A percentile compares a stretch with the other conserved stretches of the same genome.
Evolutionary conservation across 2,113 vertebrate genomes (phyloP).

Genomic region (Dicaeum eximium): DNA sequence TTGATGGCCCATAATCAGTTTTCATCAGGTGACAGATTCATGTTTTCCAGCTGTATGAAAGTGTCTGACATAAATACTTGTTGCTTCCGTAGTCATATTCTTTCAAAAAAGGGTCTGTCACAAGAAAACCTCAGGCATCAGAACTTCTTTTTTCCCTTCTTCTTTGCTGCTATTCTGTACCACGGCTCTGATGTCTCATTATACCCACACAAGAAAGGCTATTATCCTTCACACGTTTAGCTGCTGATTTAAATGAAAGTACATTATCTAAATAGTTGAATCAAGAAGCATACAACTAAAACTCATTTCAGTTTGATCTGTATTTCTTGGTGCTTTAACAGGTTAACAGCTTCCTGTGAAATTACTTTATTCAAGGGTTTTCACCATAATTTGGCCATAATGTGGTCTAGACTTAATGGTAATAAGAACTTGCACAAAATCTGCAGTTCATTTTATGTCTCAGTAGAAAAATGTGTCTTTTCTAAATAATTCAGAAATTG

Average conservation of each 20-base stretch:
- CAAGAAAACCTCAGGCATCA: not conserved
- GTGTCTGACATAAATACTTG: constrained; percentile 28
- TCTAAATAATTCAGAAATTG: constrained; percentile 35
- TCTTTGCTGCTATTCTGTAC: not conserved
- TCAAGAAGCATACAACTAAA: constrained; percentile 57
- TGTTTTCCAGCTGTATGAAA: not conserved
- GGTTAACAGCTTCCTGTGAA: constrained; percentile 63
- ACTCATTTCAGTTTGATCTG: constrained; percentile 62
- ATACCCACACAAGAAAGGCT: constrained; percentile 43
- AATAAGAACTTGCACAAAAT: constrained; percentile 54
- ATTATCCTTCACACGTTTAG: constrained; percentile 56
- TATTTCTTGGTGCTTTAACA: constrained; percentile 64
- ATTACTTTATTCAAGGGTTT: constrained; percentile 63
- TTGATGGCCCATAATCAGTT: constrained; percentile 12
- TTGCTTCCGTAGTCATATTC: not conserved
- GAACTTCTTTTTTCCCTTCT: not conserved
- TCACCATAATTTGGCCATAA: constrained; percentile 55
- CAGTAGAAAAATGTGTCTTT: not conserved
- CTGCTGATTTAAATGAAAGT: constrained; percentile 67
- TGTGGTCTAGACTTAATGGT: constrained; percentile 54
- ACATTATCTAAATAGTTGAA: constrained; percentile 67
- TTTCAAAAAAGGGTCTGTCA: not conserved
- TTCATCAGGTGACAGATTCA: constrained; percentile 14
- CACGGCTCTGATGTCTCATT: constrained; percentile 43
- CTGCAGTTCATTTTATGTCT: constrained; percentile 18